These are phyloP conservation scores for Euglossa dilemma DNA, from an alignment of 1,140 invertebrate species.

Conservation along the genomic window DNA sequence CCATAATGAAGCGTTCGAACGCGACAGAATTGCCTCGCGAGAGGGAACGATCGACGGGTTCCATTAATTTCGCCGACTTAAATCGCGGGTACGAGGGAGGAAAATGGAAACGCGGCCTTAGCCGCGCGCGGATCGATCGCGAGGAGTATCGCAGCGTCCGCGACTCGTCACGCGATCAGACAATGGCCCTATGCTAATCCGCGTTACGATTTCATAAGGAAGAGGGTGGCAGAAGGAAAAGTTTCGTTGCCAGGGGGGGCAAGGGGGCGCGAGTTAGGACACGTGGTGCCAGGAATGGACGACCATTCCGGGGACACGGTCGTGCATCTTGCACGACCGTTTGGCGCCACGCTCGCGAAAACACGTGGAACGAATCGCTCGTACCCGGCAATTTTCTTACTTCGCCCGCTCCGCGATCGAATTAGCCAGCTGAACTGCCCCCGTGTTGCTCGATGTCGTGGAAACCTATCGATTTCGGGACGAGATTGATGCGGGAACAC, in stretches of 20 bases:
- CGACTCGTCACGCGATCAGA: slow-evolving; percentile 50
- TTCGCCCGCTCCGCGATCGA: neutral
- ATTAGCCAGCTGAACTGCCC: neutral
- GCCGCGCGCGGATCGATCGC: slow-evolving; percentile 58
- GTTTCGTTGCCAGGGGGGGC: slow-evolving; percentile 59
- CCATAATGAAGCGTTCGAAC: slow-evolving; percentile 38
- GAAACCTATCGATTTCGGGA: neutral
- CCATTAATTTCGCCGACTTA: slow-evolving; percentile 46
- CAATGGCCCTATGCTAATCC: slow-evolving; percentile 74
- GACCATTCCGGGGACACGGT: neutral
- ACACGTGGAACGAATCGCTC: slow-evolving; percentile 50
- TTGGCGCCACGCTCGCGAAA: slow-evolving; percentile 34
- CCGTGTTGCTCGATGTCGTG: neutral
- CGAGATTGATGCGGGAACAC: neutral
- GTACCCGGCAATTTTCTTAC: slow-evolving; percentile 5
- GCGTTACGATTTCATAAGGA: slow-evolving; percentile 74
- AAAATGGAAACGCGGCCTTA: slow-evolving; percentile 35
- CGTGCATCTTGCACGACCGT: slow-evolving; percentile 52
- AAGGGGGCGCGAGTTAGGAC: slow-evolving; percentile 60
- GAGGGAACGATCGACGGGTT: slow-evolving; percentile 23
- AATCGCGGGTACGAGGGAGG: slow-evolving; percentile 7
- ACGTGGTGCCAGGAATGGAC: slow-evolving; percentile 58
- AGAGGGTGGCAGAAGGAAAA: slow-evolving; percentile 64
- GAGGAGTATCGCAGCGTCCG: slow-evolving; percentile 54
- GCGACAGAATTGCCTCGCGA: neutral